Evolutionary conservation across 92 coral and sea anemone genomes (phyloP).

Genomic region (Porites cylindrica): DNA sequence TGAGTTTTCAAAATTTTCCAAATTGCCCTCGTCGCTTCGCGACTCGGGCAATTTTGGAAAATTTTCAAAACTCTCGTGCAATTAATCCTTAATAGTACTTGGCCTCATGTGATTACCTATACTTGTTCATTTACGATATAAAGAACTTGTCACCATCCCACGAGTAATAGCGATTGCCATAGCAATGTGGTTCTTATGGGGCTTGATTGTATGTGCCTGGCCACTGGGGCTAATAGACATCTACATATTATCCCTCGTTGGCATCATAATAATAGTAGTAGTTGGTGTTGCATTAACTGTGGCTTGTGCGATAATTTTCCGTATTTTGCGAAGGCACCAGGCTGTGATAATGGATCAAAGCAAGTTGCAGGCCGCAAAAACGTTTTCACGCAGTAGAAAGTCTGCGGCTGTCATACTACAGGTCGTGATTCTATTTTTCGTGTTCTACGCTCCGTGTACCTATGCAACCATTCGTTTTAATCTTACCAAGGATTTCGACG

Average conservation of each 20-base stretch:
- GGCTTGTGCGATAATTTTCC: slow-evolving; percentile 27
- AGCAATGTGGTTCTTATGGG: slow-evolving; percentile 13
- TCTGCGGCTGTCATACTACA: slow-evolving; percentile 19
- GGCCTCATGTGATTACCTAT: too few relatives aligned
- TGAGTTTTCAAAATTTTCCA: too few relatives aligned
- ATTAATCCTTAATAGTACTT: too few relatives aligned
- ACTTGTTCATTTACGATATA: slow-evolving; percentile 26
- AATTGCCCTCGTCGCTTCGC: too few relatives aligned
- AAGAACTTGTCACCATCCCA: slow-evolving; percentile 22
- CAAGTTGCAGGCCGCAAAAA: background rate
- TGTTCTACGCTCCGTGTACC: slow-evolving; percentile 13
- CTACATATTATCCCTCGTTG: slow-evolving; percentile 15
- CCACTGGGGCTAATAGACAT: slow-evolving; percentile 22
- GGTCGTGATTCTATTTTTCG: slow-evolving; percentile 26
- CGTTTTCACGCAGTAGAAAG: slow-evolving; percentile 2
- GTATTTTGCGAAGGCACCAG: slow-evolving; percentile 36
- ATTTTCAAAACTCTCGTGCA: too few relatives aligned
- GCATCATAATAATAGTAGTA: slow-evolving; percentile 7
- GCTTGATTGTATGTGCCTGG: slow-evolving; percentile 19
- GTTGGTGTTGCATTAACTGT: slow-evolving; percentile 7
- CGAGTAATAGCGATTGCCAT: slow-evolving; percentile 4
- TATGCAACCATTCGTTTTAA: slow-evolving; percentile 30
- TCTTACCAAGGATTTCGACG: slow-evolving; percentile 5
- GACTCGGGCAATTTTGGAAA: too few relatives aligned
- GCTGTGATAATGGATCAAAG: slow-evolving; percentile 16